A percentile compares a stretch with the other conserved stretches of the same genome.
These are phyloP conservation scores for Myotis lucifugus DNA, from an alignment of 2,113 vertebrate genomes.

Conservation along the genomic window DNA sequence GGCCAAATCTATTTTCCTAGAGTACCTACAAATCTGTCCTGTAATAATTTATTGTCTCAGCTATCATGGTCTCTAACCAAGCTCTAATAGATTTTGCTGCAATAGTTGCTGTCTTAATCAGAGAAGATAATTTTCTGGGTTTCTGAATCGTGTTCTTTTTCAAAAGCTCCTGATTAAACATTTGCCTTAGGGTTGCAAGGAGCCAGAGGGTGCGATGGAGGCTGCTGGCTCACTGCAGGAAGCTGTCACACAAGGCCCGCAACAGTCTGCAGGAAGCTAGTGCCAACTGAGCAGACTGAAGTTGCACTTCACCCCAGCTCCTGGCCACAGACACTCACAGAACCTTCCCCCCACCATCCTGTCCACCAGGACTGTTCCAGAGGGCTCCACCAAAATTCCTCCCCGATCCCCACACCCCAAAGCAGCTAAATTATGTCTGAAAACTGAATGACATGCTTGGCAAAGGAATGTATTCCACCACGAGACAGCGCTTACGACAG, in stretches of 20 bases:
- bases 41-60: slow-evolving; percentile 77
- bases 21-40: slow-evolving; percentile 72
- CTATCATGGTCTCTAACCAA: slow-evolving; percentile 69
- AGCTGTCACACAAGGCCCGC: slow-evolving; percentile 64
- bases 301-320: background rate
- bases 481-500: slow-evolving; percentile 13
- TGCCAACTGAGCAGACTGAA: slow-evolving; percentile 69
- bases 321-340: slow-evolving; percentile 60
- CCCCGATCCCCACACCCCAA: background rate
- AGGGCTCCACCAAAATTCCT: slow-evolving; percentile 59
- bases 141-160: slow-evolving; percentile 75
- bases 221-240: slow-evolving; percentile 51
- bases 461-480: slow-evolving; percentile 26
- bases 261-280: slow-evolving; percentile 73
- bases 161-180: slow-evolving; percentile 78
- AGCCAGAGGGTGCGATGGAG: slow-evolving; percentile 69
- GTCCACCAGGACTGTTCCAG: slow-evolving; percentile 68
- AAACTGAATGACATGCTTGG: slow-evolving; percentile 72
- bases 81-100: slow-evolving; percentile 76
- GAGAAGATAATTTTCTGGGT: slow-evolving; percentile 69
- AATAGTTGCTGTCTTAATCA: slow-evolving; percentile 69
- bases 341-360: slow-evolving; percentile 57
- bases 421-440: slow-evolving; percentile 68
- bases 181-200: slow-evolving; percentile 67
- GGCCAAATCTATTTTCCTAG: slow-evolving; percentile 70